Percentiles rank a stretch among this genome's conserved stretches.
Conservation (phyloP, 1,140 invertebrate species). For the Xylocopa sonorina region DNA sequence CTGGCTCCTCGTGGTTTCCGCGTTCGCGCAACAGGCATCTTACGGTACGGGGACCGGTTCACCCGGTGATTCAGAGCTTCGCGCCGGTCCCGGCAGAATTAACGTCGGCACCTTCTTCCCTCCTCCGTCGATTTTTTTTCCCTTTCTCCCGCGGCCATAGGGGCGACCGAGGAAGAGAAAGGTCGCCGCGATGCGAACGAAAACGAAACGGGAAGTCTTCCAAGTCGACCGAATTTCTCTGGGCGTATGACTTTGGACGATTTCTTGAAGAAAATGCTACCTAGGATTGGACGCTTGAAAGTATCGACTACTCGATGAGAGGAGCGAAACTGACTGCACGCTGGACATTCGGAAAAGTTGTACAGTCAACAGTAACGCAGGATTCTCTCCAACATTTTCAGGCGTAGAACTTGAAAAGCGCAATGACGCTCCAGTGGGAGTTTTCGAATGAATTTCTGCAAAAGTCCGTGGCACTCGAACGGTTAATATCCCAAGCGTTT, state of each 20-base stretch:
- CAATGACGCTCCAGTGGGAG: no score
- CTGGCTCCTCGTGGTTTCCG: conserved; percentile 69
- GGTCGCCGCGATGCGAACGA: conserved; percentile 36
- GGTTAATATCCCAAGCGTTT: not conserved
- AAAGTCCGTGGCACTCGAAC: no score
- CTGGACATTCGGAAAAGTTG: no score
- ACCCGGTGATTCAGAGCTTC: conserved; percentile 71
- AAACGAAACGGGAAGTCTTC: conserved; percentile 41
- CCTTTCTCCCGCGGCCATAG: conserved; percentile 19
- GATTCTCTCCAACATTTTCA: no score
- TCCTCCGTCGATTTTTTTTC: conserved; percentile 53
- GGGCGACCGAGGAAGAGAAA: conserved; percentile 24
- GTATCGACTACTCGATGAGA: no score
- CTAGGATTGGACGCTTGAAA: no score
- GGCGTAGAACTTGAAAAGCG: no score
- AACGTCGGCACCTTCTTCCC: conserved; percentile 54
- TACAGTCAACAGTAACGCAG: no score
- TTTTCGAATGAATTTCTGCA: no score
- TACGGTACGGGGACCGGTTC: conserved; percentile 70
- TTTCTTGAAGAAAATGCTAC: no score
- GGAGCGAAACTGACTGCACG: no score
- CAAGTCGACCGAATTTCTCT: not conserved
- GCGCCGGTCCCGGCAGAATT: conserved; percentile 48
- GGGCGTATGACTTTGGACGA: no score
- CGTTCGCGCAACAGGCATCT: conserved; percentile 67